phyloP scores from a whole-genome alignment of 2,113 vertebrate species.

The Pelmatolapia mariae region DNA sequence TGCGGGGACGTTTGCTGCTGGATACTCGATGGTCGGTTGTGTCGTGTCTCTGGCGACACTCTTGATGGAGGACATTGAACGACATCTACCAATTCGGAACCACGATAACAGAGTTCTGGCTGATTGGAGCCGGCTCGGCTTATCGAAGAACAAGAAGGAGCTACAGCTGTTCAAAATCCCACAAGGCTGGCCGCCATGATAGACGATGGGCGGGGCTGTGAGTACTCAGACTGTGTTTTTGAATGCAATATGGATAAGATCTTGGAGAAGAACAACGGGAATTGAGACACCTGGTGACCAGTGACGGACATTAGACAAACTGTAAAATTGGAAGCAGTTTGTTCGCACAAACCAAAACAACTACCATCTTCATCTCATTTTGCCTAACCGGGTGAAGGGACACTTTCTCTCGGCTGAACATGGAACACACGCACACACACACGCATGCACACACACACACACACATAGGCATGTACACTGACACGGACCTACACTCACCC shows the following conservation, averaged over 20 bases:
- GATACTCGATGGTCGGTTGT: neutral
- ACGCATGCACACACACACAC: too few relatives aligned
- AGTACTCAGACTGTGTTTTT: neutral
- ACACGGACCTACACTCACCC: too few relatives aligned
- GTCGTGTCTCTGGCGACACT: neutral
- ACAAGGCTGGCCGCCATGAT: rapidly evolving
- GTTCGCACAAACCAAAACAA: rapidly evolving
- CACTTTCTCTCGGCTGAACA: too few relatives aligned
- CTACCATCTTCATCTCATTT: neutral
- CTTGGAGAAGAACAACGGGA: neutral
- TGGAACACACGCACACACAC: too few relatives aligned
- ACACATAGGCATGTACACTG: too few relatives aligned
- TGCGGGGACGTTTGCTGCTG: neutral
- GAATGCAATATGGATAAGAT: rapidly evolving
- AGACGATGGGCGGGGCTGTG: rapidly evolving
- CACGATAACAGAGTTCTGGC: neutral
- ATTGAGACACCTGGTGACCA: neutral
- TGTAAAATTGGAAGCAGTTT: neutral
- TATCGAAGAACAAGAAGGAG: rapidly evolving
- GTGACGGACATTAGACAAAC: neutral
- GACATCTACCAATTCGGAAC: neutral
- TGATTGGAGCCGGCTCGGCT: neutral
- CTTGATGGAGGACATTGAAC: neutral
- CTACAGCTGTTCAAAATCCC: neutral
- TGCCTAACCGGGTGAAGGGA: too few relatives aligned